Conservation (phyloP, 2,113 vertebrate species). For the Ancistrus triradiatus region DNA sequence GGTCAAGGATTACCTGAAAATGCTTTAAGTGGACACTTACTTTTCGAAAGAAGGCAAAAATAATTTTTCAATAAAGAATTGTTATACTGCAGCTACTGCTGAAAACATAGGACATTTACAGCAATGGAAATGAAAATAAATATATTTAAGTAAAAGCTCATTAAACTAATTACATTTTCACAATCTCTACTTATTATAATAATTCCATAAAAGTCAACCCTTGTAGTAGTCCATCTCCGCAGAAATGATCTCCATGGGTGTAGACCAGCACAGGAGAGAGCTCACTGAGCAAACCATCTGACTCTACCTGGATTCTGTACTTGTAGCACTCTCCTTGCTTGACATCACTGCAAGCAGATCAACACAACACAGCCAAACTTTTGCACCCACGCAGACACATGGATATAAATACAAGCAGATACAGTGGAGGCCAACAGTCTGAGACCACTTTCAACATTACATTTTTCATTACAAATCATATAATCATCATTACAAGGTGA, state of each 20-base stretch:
- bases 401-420: background rate
- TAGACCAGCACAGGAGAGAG: slow-evolving; percentile 77
- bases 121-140: too few relatives aligned
- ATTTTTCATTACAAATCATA: too few relatives aligned
- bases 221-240: slow-evolving; percentile 81
- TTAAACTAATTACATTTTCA: too few relatives aligned
- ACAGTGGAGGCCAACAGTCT: background rate
- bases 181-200: background rate
- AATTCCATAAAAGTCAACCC: slow-evolving; percentile 56
- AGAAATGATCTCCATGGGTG: slow-evolving; percentile 77
- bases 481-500: too few relatives aligned
- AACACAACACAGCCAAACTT: too few relatives aligned
- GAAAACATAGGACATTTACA: too few relatives aligned
- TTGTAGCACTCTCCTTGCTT: slow-evolving; percentile 70
- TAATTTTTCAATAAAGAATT: too few relatives aligned
- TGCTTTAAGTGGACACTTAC: too few relatives aligned
- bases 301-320: slow-evolving; percentile 81
- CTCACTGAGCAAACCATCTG: slow-evolving; percentile 71
- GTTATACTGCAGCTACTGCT: too few relatives aligned
- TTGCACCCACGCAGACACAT: slow-evolving; percentile 14
- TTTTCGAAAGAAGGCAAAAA: too few relatives aligned
- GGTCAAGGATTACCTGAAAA: slow-evolving; percentile 7
- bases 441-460: too few relatives aligned
- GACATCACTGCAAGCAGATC: slow-evolving; percentile 72
- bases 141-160: background rate